phyloP scores from a whole-genome alignment of 2,113 vertebrate genomes.

The Rhynchopsitta pachyrhyncha region DNA sequence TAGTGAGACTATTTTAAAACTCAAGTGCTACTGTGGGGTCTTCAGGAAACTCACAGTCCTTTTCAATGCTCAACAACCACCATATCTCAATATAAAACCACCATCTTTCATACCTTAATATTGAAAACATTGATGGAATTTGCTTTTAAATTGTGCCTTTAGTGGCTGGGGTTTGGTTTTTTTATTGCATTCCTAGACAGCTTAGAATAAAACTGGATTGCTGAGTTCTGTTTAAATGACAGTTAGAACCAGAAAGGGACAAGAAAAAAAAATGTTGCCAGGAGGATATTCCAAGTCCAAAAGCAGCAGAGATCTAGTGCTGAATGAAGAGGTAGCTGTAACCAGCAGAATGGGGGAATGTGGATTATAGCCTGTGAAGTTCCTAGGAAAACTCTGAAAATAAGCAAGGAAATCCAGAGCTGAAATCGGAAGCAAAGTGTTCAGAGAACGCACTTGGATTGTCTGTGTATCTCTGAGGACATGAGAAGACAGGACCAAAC shows the following conservation, averaged over 20 bases:
- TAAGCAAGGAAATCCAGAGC: not conserved
- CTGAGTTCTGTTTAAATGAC: not conserved
- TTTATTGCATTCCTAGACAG: not conserved
- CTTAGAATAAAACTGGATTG: not conserved
- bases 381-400: not conserved
- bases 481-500: not conserved
- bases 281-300: not conserved
- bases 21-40: not conserved
- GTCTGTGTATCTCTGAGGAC: accelerated
- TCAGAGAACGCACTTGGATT: not conserved
- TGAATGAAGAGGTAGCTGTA: not conserved
- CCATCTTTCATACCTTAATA: not conserved
- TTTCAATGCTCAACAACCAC: not conserved
- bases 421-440: not conserved
- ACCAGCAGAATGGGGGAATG: not conserved
- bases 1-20: not conserved
- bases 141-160: not conserved
- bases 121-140: not conserved
- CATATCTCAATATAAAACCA: not conserved
- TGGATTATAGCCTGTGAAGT: not conserved
- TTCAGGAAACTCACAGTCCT: not conserved
- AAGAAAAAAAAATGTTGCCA: not conserved
- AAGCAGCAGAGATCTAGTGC: not conserved
- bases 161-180: not conserved
- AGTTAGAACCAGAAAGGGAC: not conserved